These are phyloP conservation scores for Cetonia aurata DNA, from an alignment of 2,888 invertebrate species.

Conservation along the genomic window DNA sequence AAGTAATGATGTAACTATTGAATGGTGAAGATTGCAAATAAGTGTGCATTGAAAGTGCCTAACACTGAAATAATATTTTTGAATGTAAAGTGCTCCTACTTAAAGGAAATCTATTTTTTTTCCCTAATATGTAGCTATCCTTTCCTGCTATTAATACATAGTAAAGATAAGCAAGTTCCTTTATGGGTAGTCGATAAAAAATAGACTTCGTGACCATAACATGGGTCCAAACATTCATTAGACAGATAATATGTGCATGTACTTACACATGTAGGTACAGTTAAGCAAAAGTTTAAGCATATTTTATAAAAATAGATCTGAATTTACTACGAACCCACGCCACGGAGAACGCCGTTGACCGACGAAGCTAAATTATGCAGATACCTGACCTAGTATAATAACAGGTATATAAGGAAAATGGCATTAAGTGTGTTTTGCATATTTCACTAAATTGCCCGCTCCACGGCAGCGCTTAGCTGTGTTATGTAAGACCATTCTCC, in stretches of 20 bases:
- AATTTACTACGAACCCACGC: conserved; percentile 24
- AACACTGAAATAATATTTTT: too few relatives aligned
- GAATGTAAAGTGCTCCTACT: too few relatives aligned
- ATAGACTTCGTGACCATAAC: background rate
- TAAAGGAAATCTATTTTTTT: too few relatives aligned
- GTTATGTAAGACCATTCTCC: conserved; percentile 42
- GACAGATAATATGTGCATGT: background rate
- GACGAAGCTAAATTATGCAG: conserved; percentile 38
- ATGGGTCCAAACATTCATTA: background rate
- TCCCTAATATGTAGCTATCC: too few relatives aligned
- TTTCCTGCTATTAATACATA: too few relatives aligned
- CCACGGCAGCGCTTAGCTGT: conserved; percentile 35
- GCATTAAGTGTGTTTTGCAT: conserved; percentile 43
- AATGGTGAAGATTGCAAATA: too few relatives aligned
- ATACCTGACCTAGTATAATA: conserved; percentile 44
- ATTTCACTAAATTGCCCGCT: conserved; percentile 43
- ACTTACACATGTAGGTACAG: background rate
- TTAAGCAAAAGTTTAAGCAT: conserved; percentile 1
- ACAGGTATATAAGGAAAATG: conserved; percentile 44
- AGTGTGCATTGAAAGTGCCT: too few relatives aligned
- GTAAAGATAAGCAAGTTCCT: background rate
- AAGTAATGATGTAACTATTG: too few relatives aligned
- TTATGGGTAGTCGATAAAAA: background rate
- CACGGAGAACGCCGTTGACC: conserved; percentile 30
- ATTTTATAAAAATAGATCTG: conserved; percentile 11